Percentiles rank a stretch among this genome's conserved stretches.
Conservation (phyloP, 2,888 invertebrate genomes). For the Parnassius orleans region DNA sequence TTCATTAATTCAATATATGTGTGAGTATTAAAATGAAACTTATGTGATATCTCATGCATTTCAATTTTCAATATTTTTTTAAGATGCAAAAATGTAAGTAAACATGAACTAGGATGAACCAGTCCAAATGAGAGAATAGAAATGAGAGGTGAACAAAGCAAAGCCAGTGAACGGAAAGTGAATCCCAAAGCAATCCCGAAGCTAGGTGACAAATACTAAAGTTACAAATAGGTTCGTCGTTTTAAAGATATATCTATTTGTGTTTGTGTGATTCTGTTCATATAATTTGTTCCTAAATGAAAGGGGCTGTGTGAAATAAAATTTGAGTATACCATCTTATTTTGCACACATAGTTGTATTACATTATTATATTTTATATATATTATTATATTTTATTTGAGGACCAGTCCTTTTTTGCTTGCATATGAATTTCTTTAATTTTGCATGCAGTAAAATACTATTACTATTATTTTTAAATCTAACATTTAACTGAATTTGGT, state of each 20-base stretch:
- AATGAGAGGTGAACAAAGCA: slow-evolving; percentile 38
- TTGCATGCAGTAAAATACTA: no score
- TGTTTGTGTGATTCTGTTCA: background rate
- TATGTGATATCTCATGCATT: slow-evolving; percentile 1
- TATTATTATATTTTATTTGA: no score
- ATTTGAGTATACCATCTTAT: no score
- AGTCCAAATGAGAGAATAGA: slow-evolving; percentile 8
- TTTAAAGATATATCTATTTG: background rate
- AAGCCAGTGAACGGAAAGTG: slow-evolving; percentile 53
- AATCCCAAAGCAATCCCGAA: slow-evolving; percentile 54
- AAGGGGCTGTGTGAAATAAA: background rate
- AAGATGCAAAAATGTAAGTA: background rate
- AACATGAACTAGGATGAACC: background rate
- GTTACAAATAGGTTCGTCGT: background rate
- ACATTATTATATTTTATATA: no score
- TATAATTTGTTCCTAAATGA: background rate
- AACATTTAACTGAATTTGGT: no score
- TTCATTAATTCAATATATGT: background rate
- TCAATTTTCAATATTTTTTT: background rate
- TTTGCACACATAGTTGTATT: no score
- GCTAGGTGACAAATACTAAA: slow-evolving; percentile 37
- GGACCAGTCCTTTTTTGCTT: no score
- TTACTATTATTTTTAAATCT: no score
- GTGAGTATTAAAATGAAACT: no score
- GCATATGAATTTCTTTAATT: no score